Conservation (phyloP, 1,140 invertebrate genomes). For the Adelges cooleyi region DNA sequence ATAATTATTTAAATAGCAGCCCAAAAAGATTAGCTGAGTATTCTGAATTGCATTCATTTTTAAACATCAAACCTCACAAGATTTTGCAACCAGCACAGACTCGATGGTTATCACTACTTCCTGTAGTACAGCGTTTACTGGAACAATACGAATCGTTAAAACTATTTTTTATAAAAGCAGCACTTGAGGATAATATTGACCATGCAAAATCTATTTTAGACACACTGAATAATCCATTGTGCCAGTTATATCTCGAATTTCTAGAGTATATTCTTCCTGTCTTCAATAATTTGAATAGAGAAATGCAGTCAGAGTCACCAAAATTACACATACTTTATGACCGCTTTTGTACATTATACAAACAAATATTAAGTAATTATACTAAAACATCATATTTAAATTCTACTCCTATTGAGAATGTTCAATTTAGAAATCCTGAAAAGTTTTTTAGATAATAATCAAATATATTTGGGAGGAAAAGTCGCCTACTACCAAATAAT, state of each 20-base stretch:
- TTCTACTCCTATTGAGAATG: background rate
- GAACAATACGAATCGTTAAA: background rate
- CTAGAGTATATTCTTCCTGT: background rate
- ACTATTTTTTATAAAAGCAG: background rate
- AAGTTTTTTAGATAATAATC: background rate
- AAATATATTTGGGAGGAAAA: background rate
- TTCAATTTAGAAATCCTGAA: background rate
- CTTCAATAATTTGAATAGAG: background rate
- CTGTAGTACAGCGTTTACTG: background rate
- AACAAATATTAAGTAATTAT: background rate
- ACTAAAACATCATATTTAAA: background rate
- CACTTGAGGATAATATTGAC: background rate
- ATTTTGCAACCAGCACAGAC: conserved; percentile 1
- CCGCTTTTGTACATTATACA: background rate
- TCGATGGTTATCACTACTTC: conserved; percentile 1
- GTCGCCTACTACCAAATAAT: too few species aligned
- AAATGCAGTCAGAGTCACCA: background rate
- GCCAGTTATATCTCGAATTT: background rate
- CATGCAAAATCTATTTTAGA: background rate
- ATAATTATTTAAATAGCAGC: conserved; percentile 29
- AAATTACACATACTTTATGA: background rate
- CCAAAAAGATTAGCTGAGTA: background rate
- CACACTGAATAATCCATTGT: background rate
- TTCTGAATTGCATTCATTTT: background rate
- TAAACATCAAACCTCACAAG: background rate